Percentiles rank a stretch among this genome's conserved stretches.
Conservation (phyloP, 1,140 invertebrate genomes). For the Apocrypta bakeri region DNA sequence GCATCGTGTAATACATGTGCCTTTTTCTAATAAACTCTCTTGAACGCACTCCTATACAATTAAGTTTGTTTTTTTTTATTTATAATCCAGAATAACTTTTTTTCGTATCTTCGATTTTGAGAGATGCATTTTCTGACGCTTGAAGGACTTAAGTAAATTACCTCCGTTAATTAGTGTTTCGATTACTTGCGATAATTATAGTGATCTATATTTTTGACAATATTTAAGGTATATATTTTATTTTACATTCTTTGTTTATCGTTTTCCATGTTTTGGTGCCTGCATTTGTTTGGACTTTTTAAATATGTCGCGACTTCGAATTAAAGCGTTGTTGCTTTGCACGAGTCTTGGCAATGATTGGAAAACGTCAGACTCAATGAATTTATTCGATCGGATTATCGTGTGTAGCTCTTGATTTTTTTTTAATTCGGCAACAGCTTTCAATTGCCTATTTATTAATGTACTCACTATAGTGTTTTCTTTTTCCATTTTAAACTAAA, state of each 20-base stretch:
- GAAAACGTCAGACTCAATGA: background rate
- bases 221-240: conserved; percentile 18
- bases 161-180: background rate
- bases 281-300: too few relatives aligned
- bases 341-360: conserved; percentile 17
- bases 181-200: background rate
- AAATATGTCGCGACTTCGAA: too few relatives aligned
- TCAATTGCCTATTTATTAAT: background rate
- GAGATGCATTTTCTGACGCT: too few relatives aligned
- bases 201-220: background rate
- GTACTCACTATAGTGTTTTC: background rate
- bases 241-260: conserved; percentile 11
- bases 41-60: conserved; percentile 43
- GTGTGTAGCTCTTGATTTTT: background rate
- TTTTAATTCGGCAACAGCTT: background rate
- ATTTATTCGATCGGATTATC: conserved; percentile 4
- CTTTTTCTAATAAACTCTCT: conserved; percentile 26
- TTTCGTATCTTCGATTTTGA: background rate
- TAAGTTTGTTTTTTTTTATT: background rate
- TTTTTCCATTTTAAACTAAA: background rate
- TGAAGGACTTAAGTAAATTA: too few relatives aligned
- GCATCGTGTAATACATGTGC: conserved; percentile 56
- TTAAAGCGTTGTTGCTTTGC: too few relatives aligned
- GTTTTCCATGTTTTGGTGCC: conserved; percentile 13
- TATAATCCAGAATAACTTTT: background rate